Conservation (phyloP, 2,888 invertebrate species). For the Phanerotoma sp. region DNA sequence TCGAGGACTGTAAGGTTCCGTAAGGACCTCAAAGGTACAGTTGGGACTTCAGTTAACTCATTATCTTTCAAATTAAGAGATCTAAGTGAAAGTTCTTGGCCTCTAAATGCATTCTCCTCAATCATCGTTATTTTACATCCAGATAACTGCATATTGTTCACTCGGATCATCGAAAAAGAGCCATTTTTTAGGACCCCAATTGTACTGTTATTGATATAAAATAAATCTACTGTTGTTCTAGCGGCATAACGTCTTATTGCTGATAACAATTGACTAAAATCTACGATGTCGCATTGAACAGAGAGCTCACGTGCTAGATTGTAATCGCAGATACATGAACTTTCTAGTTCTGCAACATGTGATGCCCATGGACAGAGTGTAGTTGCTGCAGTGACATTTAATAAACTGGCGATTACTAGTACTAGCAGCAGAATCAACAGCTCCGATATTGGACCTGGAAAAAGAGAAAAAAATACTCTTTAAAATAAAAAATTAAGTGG, state of each 20-base stretch:
- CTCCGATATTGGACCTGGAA: conserved; percentile 24
- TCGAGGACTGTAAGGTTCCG: conserved; percentile 77
- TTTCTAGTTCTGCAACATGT: conserved; percentile 72
- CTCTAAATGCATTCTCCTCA: conserved; percentile 74
- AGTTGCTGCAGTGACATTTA: conserved; percentile 43
- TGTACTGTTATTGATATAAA: conserved; percentile 87
- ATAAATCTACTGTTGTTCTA: conserved; percentile 71
- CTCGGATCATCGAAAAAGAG: conserved; percentile 69
- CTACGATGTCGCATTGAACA: conserved; percentile 88
- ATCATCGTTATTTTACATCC: conserved; percentile 76
- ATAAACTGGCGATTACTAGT: conserved; percentile 28
- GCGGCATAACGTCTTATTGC: conserved; percentile 72
- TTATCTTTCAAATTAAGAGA: conserved; percentile 87
- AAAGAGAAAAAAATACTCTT: not conserved
- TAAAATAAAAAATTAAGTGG: not conserved
- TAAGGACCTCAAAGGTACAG: conserved; percentile 68
- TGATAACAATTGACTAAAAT: conserved; percentile 72
- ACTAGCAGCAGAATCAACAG: conserved; percentile 38
- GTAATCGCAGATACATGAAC: conserved; percentile 85
- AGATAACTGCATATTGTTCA: conserved; percentile 83
- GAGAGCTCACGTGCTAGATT: conserved; percentile 83
- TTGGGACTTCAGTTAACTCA: conserved; percentile 76
- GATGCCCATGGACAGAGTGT: conserved; percentile 84
- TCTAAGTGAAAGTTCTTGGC: conserved; percentile 77
- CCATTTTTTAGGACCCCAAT: conserved; percentile 69